Evolutionary conservation across 2,113 vertebrate species (phyloP).

Genomic region (Amphilophus citrinellus): DNA sequence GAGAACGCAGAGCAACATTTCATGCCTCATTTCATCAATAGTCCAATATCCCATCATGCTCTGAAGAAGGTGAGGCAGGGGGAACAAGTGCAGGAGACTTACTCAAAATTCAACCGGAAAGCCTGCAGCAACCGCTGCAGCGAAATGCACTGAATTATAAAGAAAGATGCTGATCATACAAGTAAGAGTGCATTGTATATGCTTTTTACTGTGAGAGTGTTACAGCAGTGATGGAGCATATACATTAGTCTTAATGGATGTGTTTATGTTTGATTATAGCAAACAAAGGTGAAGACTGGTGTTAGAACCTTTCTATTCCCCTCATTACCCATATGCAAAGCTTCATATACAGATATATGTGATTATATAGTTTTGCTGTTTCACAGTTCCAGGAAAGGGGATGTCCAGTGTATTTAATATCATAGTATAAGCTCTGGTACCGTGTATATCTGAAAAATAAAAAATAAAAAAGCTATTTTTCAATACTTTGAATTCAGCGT

Average conservation of each 20-base stretch:
- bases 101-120: not conserved
- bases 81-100: not conserved
- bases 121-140: not conserved
- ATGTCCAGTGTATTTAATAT: not conserved
- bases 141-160: not conserved
- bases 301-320: not conserved
- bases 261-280: not conserved
- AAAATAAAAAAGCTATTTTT: no score
- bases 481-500: no score
- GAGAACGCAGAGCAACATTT: not conserved
- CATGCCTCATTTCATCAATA: conserved; percentile 1
- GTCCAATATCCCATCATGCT: not conserved
- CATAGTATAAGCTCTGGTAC: not conserved
- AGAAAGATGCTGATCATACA: not conserved
- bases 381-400: not conserved
- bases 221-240: not conserved
- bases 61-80: not conserved
- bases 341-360: not conserved
- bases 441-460: no score
- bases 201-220: not conserved
- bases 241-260: not conserved
- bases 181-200: not conserved
- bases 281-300: not conserved
- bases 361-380: not conserved
- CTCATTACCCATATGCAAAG: not conserved